Conservation (phyloP, 2,113 vertebrate species). For the Pagrus major region DNA sequence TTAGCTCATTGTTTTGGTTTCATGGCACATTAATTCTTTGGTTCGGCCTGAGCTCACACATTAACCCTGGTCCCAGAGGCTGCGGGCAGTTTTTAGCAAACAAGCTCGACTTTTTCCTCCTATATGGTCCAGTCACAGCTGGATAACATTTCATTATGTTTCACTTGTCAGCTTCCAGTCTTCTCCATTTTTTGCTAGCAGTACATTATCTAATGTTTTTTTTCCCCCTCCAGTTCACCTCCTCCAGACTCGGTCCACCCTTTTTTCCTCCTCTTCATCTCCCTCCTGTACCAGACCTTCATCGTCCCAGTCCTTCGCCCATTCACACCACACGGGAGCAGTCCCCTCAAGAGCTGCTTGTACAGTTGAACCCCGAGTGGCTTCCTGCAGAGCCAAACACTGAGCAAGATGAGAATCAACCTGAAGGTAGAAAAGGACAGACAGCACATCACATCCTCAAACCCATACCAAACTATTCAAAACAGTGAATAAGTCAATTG, state of each 20-base stretch:
- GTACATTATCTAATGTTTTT: not conserved
- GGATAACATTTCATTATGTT: not conserved
- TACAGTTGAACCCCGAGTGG: not conserved
- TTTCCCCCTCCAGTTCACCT: slow-evolving; percentile 17
- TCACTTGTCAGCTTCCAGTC: not conserved
- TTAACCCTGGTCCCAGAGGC: not conserved
- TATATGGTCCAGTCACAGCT: not conserved
- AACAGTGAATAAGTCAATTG: too few relatives aligned
- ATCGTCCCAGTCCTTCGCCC: not conserved
- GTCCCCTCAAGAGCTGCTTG: slow-evolving; percentile 8
- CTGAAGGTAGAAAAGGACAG: slow-evolving; percentile 4
- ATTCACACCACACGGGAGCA: not conserved
- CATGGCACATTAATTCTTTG: not conserved
- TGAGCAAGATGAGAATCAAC: not conserved
- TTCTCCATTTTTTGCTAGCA: not conserved
- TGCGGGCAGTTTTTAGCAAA: not conserved
- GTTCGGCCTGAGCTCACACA: not conserved
- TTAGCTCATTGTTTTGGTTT: too few relatives aligned
- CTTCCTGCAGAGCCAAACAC: not conserved
- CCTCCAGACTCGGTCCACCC: not conserved
- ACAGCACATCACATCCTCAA: too few relatives aligned
- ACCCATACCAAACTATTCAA: too few relatives aligned
- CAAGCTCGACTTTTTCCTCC: not conserved
- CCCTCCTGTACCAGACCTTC: not conserved
- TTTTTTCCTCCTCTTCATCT: slow-evolving; percentile 26